Evolutionary conservation across 2,113 vertebrate species (phyloP).

Genomic region (Otis tarda): DNA sequence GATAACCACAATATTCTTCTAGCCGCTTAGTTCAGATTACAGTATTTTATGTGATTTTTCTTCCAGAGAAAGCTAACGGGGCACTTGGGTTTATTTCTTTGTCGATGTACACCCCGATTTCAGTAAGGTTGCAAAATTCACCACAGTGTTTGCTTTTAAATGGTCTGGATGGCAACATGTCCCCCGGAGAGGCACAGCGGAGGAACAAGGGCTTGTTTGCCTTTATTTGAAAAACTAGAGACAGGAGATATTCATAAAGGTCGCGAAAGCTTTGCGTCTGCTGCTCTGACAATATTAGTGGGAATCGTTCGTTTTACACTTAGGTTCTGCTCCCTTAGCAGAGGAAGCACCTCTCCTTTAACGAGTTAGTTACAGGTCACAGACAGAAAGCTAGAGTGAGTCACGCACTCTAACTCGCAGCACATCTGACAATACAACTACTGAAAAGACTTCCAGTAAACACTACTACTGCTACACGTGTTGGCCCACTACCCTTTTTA

Average conservation of each 20-base stretch:
- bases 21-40: background rate
- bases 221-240: background rate
- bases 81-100: background rate
- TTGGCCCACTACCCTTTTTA: background rate
- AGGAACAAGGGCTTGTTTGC: background rate
- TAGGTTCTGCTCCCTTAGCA: background rate
- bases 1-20: background rate
- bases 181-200: background rate
- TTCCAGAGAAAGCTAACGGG: background rate
- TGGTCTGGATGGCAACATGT: conserved; percentile 9
- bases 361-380: conserved; percentile 17
- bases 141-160: conserved; percentile 51
- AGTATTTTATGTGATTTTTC: background rate
- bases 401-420: background rate
- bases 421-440: background rate
- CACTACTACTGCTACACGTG: background rate
- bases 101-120: background rate
- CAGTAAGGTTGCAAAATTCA: conserved; percentile 26
- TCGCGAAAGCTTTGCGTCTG: conserved; percentile 19
- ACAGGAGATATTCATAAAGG: background rate
- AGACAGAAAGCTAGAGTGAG: conserved; percentile 1
- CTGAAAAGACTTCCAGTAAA: conserved; percentile 9
- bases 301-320: background rate
- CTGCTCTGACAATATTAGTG: background rate
- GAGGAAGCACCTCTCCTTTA: background rate